Conservation (phyloP, 2,797 vertebrate genomes). For the Megalops cyprinoides region DNA sequence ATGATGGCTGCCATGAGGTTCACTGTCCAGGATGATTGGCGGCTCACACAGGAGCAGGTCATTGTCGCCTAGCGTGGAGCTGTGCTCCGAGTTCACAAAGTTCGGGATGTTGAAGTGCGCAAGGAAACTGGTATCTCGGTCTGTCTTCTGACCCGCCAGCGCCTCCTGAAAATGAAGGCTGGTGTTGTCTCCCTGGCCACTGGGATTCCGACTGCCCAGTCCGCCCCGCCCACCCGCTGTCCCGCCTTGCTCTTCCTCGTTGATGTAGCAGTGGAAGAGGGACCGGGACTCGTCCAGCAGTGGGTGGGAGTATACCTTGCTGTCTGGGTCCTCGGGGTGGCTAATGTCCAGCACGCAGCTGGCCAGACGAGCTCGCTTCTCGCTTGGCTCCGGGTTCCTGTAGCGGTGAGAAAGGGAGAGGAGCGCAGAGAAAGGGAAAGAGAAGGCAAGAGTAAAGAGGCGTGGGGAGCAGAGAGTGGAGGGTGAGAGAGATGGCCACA, state of each 20-base stretch:
- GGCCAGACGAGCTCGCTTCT: conserved; percentile 75
- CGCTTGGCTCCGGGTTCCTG: conserved; percentile 74
- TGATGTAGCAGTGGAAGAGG: conserved; percentile 82
- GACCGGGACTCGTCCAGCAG: conserved; percentile 74
- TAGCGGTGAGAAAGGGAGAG: too few species aligned
- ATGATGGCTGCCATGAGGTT: conserved; percentile 53
- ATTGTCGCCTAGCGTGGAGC: conserved; percentile 77
- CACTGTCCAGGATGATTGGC: conserved; percentile 74
- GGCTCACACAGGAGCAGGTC: conserved; percentile 79
- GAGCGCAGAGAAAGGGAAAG: too few species aligned
- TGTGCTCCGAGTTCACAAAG: conserved; percentile 81
- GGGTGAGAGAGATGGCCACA: too few species aligned
- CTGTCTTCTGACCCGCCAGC: conserved; percentile 49
- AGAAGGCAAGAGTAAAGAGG: too few species aligned
- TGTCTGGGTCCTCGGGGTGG: conserved; percentile 56
- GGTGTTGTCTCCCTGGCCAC: background rate
- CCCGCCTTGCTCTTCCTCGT: conserved; percentile 68
- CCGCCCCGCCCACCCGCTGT: background rate
- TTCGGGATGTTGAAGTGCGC: conserved; percentile 83
- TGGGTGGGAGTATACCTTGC: conserved; percentile 59
- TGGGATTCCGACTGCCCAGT: background rate
- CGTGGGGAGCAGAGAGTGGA: too few species aligned
- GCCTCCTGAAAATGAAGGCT: conserved; percentile 37
- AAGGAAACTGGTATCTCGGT: conserved; percentile 68
- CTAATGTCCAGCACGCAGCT: conserved; percentile 77